A percentile compares a stretch with the other conserved stretches of the same genome.
Conservation (phyloP, 2,797 vertebrate species). For the Alauda arvensis region DNA sequence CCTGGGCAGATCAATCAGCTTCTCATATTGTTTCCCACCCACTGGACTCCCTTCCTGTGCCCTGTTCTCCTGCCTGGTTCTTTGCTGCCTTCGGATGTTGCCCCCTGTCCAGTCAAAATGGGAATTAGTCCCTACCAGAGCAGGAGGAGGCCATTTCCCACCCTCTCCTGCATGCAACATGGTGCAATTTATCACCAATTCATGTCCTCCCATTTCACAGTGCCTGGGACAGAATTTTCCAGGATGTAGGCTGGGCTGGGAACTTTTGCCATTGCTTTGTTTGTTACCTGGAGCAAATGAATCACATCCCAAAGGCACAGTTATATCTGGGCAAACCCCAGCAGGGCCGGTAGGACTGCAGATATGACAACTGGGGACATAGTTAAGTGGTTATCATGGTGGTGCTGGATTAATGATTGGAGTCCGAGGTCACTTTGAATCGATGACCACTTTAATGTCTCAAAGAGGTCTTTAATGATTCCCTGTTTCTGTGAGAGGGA, state of each 20-base stretch:
- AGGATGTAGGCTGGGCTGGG: background rate
- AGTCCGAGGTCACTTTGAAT: background rate
- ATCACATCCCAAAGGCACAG: background rate
- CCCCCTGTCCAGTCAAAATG: background rate
- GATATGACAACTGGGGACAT: too few species aligned
- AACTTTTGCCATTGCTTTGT: background rate
- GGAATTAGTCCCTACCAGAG: background rate
- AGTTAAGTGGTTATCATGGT: background rate
- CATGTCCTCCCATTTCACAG: accelerated
- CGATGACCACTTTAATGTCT: background rate
- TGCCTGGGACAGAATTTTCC: background rate
- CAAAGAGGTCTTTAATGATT: background rate
- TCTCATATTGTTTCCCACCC: background rate
- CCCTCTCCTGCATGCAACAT: accelerated
- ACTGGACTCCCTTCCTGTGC: background rate
- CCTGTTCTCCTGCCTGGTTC: background rate
- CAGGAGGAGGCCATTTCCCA: background rate
- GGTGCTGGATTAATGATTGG: background rate
- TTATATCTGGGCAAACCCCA: background rate
- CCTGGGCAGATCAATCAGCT: background rate
- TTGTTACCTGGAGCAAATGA: background rate
- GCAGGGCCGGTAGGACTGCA: background rate
- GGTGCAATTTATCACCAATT: background rate
- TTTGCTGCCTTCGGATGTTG: background rate
- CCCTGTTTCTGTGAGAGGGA: background rate